Evolutionary conservation across 2,888 invertebrate species (phyloP).

Genomic region (Phania funesta): DNA sequence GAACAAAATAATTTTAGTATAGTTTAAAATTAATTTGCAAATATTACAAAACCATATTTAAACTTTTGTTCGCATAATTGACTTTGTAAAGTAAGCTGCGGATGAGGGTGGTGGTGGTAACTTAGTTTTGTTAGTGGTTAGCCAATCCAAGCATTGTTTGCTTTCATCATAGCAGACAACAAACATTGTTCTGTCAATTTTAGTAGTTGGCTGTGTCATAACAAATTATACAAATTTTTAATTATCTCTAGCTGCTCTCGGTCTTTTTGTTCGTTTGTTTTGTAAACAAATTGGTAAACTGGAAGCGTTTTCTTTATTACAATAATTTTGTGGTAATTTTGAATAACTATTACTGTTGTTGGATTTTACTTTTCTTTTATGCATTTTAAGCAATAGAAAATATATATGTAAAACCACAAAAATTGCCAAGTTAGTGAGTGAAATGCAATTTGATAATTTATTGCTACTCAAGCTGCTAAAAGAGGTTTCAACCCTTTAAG

Average conservation of each 20-base stretch:
- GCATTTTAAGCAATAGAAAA: slow-evolving; percentile 16
- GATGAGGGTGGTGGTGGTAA: slow-evolving; percentile 9
- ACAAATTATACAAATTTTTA: slow-evolving; percentile 65
- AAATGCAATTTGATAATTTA: slow-evolving; percentile 47
- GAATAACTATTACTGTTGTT: slow-evolving; percentile 16
- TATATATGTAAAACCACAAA: slow-evolving; percentile 27
- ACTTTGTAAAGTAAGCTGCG: slow-evolving; percentile 4
- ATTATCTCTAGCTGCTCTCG: slow-evolving; percentile 50
- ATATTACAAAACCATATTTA: slow-evolving; percentile 45
- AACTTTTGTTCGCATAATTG: slow-evolving; percentile 51
- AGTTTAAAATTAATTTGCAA: slow-evolving; percentile 41
- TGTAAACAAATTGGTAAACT: slow-evolving; percentile 33
- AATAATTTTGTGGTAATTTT: slow-evolving; percentile 34
- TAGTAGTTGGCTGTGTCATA: slow-evolving; percentile 55
- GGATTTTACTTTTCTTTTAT: slow-evolving; percentile 5
- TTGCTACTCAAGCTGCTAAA: slow-evolving; percentile 18
- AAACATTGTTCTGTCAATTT: slow-evolving; percentile 33
- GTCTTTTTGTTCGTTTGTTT: slow-evolving; percentile 20
- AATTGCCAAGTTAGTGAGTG: slow-evolving; percentile 35
- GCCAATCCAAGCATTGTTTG: background rate
- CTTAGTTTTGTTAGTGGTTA: background rate
- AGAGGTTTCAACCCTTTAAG: slow-evolving; percentile 39
- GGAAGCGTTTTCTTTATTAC: slow-evolving; percentile 48
- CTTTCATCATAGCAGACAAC: background rate
- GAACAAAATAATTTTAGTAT: slow-evolving; percentile 24